Conservation (phyloP, 2,797 vertebrate species). For the Morus bassanus region DNA sequence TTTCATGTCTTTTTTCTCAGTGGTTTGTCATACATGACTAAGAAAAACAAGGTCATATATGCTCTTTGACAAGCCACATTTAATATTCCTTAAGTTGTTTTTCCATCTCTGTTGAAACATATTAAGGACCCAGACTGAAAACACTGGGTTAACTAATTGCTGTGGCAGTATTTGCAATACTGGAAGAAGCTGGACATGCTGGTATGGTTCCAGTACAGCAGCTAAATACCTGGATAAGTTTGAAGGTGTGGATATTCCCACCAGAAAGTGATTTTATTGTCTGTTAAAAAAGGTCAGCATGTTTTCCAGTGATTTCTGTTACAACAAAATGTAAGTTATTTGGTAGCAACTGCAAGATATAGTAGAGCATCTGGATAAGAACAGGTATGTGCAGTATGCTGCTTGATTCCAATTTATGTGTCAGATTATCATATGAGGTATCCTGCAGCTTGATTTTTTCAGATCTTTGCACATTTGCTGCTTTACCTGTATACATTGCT, state of each 20-base stretch:
- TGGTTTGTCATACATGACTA: not conserved
- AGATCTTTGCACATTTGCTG: not conserved
- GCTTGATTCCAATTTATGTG: not conserved
- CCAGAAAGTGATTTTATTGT: not conserved
- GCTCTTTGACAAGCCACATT: not conserved
- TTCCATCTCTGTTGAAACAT: not conserved
- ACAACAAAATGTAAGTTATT: not conserved
- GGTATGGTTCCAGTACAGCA: not conserved
- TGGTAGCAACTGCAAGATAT: not conserved
- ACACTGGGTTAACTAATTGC: not conserved
- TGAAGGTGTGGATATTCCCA: not conserved
- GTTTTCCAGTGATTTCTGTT: not conserved
- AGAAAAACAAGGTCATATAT: not conserved
- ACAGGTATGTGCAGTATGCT: not conserved
- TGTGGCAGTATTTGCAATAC: not conserved
- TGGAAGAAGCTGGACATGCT: not conserved
- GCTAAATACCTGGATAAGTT: not conserved
- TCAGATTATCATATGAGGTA: not conserved
- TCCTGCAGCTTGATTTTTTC: not conserved
- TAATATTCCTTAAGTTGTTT: not conserved
- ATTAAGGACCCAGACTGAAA: not conserved
- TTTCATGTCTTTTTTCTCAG: not conserved
- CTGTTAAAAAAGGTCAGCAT: not conserved
- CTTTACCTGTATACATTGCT: not conserved
- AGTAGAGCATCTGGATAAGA: not conserved